Percentiles rank a stretch among this genome's conserved stretches.
These are phyloP conservation scores for Cremastinae sp. DNA, from an alignment of 2,888 invertebrate species.

Conservation along the genomic window DNA sequence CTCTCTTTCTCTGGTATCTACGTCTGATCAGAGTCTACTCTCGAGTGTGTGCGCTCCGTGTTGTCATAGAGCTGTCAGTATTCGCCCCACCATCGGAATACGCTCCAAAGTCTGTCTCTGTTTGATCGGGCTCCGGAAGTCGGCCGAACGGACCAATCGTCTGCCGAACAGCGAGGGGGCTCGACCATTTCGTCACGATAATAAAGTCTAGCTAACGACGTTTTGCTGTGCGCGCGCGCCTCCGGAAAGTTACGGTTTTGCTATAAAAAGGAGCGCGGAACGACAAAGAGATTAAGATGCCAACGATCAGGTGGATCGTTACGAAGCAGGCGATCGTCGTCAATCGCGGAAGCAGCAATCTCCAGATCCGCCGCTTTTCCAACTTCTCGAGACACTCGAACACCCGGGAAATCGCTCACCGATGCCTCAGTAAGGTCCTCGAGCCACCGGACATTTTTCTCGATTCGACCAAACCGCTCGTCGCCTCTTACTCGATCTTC, in stretches of 20 bases:
- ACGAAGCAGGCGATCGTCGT: constrained; percentile 55
- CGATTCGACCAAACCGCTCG: constrained; percentile 18
- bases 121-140: constrained; percentile 53
- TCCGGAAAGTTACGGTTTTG: background rate
- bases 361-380: constrained; percentile 44
- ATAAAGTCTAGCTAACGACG: constrained; percentile 21
- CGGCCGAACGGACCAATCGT: constrained; percentile 52
- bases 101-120: background rate
- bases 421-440: constrained; percentile 19
- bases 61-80: constrained; percentile 37
- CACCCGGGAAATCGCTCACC: background rate
- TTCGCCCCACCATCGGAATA: constrained; percentile 30
- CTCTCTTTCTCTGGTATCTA: background rate
- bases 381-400: background rate
- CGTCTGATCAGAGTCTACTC: constrained; percentile 22
- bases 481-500: constrained; percentile 44
- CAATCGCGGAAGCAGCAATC: constrained; percentile 17
- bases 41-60: background rate
- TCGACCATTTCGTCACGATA: constrained; percentile 46
- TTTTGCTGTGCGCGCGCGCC: background rate
- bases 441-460: constrained; percentile 30
- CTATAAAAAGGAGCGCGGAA: constrained; percentile 55
- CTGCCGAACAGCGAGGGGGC: constrained; percentile 52
- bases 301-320: constrained; percentile 71
- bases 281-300: constrained; percentile 63